Conservation (phyloP, 2,797 vertebrate genomes). For the Tangara arthus region DNA sequence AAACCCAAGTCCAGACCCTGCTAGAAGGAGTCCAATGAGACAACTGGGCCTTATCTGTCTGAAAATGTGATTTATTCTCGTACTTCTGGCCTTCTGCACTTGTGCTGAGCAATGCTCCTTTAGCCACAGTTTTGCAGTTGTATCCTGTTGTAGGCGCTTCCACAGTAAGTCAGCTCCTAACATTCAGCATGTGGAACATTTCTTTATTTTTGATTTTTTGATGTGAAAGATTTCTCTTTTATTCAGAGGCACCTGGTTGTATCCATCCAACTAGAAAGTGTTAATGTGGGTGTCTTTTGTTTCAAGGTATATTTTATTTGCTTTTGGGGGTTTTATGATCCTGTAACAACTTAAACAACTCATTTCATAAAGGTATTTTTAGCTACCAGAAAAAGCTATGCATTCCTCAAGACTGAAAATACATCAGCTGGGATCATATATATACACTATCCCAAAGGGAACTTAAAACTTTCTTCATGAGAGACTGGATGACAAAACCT, state of each 20-base stretch:
- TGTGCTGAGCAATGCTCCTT: background rate
- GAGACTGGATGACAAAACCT: background rate
- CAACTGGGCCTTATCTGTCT: background rate
- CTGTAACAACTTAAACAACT: background rate
- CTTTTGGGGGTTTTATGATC: background rate
- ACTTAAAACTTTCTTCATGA: slow-evolving; percentile 48
- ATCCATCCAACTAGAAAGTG: background rate
- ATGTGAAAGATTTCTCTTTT: background rate
- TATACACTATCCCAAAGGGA: slow-evolving; percentile 17
- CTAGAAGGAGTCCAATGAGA: background rate
- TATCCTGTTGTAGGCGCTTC: background rate
- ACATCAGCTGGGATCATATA: slow-evolving; percentile 6
- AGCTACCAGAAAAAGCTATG: background rate
- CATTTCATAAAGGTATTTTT: slow-evolving; percentile 20
- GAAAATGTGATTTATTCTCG: background rate
- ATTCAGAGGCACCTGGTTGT: background rate
- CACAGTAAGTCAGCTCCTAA: background rate
- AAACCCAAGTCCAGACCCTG: background rate
- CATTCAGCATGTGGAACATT: rapidly evolving
- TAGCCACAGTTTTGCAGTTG: background rate
- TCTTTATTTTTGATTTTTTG: background rate
- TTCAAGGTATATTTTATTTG: slow-evolving; percentile 4
- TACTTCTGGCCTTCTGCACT: background rate
- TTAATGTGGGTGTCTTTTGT: background rate
- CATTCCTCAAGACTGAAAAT: slow-evolving; percentile 25